Evolutionary conservation across 2,797 vertebrate genomes (phyloP), one percentile per base, ranked within the genome.

Genomic region (Megaceryle alcyon): DNA sequence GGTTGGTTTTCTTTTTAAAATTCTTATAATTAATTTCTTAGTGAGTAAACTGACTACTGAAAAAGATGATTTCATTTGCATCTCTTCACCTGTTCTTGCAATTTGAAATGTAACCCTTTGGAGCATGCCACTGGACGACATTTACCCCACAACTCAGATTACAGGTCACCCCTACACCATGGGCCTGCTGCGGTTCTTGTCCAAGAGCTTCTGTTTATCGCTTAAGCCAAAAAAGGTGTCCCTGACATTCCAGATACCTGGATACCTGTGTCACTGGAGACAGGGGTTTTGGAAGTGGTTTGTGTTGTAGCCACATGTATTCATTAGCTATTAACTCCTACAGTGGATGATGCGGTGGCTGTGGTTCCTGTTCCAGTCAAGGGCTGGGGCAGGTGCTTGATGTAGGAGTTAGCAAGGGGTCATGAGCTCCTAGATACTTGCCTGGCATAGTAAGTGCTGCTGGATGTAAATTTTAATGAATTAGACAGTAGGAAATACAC

Each of bases 241-340:
- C 60, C 41, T 85, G 64, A 13, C 29, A 7, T 46, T 37, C 16
- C 31, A 68, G 41, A 22, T 28, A 44, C 11, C 48, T 61, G 25
- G 49, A 33, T 33, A 33, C 33, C 33, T 17, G 69, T 60, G 51
- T 48, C n/a, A 14, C 70, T 60, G 64, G 48, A 53, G 35, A 60
- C 7, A 5, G 12, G 28, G 7, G 0, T 7, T 7, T 82, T 71
- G 65, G 69, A 88, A 66, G 57, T 31, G 18, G 20, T 44, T 43
- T 44, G 37, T 76, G 63, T 82, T 81, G 59, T 41, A 75, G 68
- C 33, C 31, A 5, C 25, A 1, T 9, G 37, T 0, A 0, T 66
- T 81, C 41, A 21, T 57, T 68, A 69, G 28, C 41, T 39, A 39
- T 7, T 35, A 73, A 21, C n/a, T 82, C 35, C 61, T 43, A 4